phyloP scores from a whole-genome alignment of 2,888 invertebrate genomes.

The Embidobia sp. region DNA sequence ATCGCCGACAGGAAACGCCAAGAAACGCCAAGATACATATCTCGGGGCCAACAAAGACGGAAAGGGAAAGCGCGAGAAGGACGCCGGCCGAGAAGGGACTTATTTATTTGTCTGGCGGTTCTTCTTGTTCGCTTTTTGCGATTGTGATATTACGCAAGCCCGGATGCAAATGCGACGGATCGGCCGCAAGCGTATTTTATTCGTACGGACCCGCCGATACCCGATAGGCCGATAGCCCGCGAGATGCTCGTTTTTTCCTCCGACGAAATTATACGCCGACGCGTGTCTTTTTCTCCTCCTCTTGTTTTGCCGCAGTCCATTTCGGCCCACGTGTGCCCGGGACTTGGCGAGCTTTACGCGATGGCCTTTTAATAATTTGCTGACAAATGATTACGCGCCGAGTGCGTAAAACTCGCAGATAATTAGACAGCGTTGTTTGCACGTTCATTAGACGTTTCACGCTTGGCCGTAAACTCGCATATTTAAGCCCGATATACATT shows the following conservation, averaged over 20 bases:
- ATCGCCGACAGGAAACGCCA: conserved; percentile 73
- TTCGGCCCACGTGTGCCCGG: conserved; percentile 38
- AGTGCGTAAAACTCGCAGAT: conserved; percentile 53
- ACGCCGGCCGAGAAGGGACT: conserved; percentile 54
- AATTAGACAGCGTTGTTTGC: conserved; percentile 53
- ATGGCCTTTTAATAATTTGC: conserved; percentile 49
- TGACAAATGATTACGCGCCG: conserved; percentile 48
- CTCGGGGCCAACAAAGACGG: conserved; percentile 53
- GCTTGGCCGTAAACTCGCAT: conserved; percentile 38
- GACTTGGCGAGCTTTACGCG: conserved; percentile 48
- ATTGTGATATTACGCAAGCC: conserved; percentile 78
- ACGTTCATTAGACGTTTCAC: conserved; percentile 49
- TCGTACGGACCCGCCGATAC: conserved; percentile 34
- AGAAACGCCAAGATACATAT: conserved; percentile 75
- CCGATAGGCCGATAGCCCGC: conserved; percentile 15
- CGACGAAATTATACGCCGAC: conserved; percentile 43
- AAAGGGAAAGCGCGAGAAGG: conserved; percentile 50
- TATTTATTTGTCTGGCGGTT: conserved; percentile 69
- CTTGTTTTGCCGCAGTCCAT: conserved; percentile 2
- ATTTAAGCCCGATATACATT: no score
- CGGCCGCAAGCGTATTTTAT: conserved; percentile 50
- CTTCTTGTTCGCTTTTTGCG: conserved; percentile 66
- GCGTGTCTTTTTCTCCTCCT: conserved; percentile 8
- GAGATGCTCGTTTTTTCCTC: conserved; percentile 43
- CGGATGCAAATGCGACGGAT: conserved; percentile 64